A percentile compares a stretch with the other conserved stretches of the same genome.
Evolutionary conservation across 2,888 invertebrate species (phyloP).

Genomic region (Scaptomyza cyrtandrae): DNA sequence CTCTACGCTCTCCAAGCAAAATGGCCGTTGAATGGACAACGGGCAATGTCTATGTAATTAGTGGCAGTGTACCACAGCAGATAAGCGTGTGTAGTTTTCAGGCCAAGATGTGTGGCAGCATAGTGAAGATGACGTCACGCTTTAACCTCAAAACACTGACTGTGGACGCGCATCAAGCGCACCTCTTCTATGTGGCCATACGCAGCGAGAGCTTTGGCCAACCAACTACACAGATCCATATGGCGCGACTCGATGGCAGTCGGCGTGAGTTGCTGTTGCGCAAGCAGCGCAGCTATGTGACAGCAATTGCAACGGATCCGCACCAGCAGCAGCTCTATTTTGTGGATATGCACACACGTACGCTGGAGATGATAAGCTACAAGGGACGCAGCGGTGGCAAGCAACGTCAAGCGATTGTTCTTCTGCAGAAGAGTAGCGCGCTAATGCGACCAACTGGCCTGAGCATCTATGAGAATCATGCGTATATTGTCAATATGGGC

Average conservation of each 20-base stretch:
- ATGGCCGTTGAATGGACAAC: conserved; percentile 89
- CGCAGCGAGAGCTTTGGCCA: conserved; percentile 84
- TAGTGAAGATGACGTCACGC: conserved; percentile 85
- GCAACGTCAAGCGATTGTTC: conserved; percentile 79
- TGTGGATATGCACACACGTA: conserved; percentile 87
- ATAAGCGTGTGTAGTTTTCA: conserved; percentile 86
- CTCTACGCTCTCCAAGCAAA: conserved; percentile 85
- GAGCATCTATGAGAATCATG: conserved; percentile 90
- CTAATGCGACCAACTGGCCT: conserved; percentile 87
- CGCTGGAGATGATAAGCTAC: conserved; percentile 86
- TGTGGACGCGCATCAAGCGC: conserved; percentile 87
- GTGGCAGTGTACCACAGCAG: conserved; percentile 84
- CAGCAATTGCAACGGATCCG: conserved; percentile 85
- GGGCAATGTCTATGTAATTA: conserved; percentile 87
- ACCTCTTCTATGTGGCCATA: conserved; percentile 87
- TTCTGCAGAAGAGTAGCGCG: conserved; percentile 85
- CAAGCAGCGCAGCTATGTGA: conserved; percentile 82
- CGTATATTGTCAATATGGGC: conserved; percentile 89
- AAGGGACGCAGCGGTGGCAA: conserved; percentile 3
- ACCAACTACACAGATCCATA: conserved; percentile 86
- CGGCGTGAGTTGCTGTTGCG: conserved; percentile 84
- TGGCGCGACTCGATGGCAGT: conserved; percentile 86
- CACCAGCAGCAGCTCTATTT: conserved; percentile 89
- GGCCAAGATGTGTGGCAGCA: conserved; percentile 85
- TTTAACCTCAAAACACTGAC: conserved; percentile 87